phyloP scores from a whole-genome alignment of 2,797 vertebrate species.

The Pogoniulus pusillus region DNA sequence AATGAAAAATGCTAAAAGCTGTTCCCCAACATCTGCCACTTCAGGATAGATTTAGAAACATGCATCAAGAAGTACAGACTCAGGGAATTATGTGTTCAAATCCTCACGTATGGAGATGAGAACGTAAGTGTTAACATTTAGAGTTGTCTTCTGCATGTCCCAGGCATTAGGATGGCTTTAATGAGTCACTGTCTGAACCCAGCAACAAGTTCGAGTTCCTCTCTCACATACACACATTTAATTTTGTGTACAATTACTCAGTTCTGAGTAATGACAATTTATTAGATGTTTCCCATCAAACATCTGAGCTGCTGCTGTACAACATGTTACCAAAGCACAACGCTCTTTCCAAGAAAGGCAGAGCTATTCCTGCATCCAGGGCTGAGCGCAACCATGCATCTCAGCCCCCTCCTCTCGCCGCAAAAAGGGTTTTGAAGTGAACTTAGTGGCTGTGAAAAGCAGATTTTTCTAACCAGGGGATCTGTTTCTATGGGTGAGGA shows the following conservation, averaged over 20 bases:
- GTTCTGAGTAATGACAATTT: constrained; percentile 43
- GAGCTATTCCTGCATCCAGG: background rate
- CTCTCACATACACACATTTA: background rate
- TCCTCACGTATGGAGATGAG: constrained; percentile 62
- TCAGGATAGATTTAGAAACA: constrained; percentile 74
- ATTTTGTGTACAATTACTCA: constrained; percentile 55
- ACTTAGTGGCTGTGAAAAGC: constrained; percentile 1
- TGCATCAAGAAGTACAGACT: constrained; percentile 74
- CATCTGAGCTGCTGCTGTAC: background rate
- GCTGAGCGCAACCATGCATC: background rate
- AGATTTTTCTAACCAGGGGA: constrained; percentile 11
- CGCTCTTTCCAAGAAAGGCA: background rate
- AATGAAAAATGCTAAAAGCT: constrained; percentile 71
- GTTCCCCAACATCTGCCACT: constrained; percentile 73
- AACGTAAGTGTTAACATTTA: constrained; percentile 57
- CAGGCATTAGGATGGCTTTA: constrained; percentile 59
- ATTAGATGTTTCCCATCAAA: constrained; percentile 49
- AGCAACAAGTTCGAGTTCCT: constrained; percentile 38
- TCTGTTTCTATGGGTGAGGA: background rate
- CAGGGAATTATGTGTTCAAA: constrained; percentile 71
- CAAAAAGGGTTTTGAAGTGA: constrained; percentile 21
- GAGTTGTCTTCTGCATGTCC: constrained; percentile 31
- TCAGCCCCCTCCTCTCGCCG: background rate
- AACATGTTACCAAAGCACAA: background rate
- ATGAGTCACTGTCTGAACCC: constrained; percentile 52